phyloP scores from a whole-genome alignment of 2,797 vertebrate species.

The Petrocephalus sullivani region DNA sequence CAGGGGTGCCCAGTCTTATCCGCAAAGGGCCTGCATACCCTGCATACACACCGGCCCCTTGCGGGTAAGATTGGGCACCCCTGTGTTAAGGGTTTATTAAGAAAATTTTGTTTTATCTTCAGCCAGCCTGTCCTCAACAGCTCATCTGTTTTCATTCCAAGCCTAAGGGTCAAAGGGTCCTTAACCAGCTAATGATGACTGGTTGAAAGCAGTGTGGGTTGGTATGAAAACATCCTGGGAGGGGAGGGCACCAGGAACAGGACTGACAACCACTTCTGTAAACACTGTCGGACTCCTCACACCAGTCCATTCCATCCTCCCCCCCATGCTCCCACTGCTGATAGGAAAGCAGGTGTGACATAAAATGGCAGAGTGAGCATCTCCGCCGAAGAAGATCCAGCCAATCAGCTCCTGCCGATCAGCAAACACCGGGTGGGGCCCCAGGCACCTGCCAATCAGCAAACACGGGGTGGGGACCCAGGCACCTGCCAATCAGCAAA shows the following conservation, averaged over 20 bases:
- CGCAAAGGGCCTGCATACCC: no score
- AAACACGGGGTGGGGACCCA: no score
- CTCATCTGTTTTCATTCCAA: neutral
- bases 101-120: neutral
- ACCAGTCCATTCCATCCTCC: no score
- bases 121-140: neutral
- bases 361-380: neutral
- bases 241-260: no score
- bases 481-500: neutral
- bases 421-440: neutral
- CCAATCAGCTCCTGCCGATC: no score
- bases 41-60: no score
- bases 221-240: no score
- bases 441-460: neutral
- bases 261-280: no score
- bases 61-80: no score
- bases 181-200: neutral
- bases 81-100: neutral
- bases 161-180: neutral
- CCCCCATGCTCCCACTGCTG: no score
- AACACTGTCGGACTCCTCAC: no score
- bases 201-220: neutral
- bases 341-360: neutral
- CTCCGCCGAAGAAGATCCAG: neutral
- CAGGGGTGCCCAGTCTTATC: no score